Evolutionary conservation across 1,140 invertebrate species (phyloP), one percentile per base, ranked within the genome.

Genomic region (Gerris buenoi): DNA sequence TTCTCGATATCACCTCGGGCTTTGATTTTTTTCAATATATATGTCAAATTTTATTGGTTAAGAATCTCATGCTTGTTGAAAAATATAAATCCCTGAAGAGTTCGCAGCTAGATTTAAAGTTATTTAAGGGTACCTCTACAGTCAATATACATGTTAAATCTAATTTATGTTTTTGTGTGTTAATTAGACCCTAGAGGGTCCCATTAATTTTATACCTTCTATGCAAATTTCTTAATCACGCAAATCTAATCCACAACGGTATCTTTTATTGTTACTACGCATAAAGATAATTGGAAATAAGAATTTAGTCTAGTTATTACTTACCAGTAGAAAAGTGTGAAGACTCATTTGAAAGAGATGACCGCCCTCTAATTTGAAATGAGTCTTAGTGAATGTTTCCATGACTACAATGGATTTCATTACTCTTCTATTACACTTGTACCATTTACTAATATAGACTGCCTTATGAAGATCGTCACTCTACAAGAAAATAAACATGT

Each of bases 361-460:
- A 5, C 68, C 68, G 26, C 68, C 68, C 64, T 69, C 57, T 18
- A 69, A 57, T 29, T 65, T 63, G 27, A 69, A 69, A 58, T 66
- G 68, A n/a, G 29, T 66, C 59, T 69, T 69, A 3, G 68, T 69
- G 25, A 66, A 69, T 1, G 65, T 66, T 64, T 69, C 56, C 64
- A 66, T 65, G 18, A 69, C 56, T 18, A 65, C 64, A 1, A 69
- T 10, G 13, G 65, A 66, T 33, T 64, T 69, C 46, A 65, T 66
- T 5, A 69, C 62, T 27, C 56, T 69, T 28, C 57, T 29, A 15
- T 33, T 58, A 25, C 65, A 66, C 61, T 69, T 63, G 25, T 69
- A 69, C 68, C 68, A 69, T 59, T 69, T 22, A 26, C 65, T 69
- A 25, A 22, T 2, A 33, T 66, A 69, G 5, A 69, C 22, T 13